phyloP scores from a whole-genome alignment of 2,888 invertebrate genomes.

The Zaprionus lineosus region DNA sequence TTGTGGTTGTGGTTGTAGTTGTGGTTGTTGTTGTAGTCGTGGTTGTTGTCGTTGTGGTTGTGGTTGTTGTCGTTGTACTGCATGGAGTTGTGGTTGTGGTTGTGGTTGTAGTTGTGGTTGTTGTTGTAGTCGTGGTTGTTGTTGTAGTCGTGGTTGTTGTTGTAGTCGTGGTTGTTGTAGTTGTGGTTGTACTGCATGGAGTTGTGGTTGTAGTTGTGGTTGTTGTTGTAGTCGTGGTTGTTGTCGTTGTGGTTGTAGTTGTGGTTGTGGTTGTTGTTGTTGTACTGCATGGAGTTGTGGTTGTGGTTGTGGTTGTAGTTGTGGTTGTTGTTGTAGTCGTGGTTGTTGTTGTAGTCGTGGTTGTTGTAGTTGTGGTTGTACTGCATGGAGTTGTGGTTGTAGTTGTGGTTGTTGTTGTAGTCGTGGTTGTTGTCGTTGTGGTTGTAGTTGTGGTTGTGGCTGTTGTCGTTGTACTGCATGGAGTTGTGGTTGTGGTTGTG shows the following conservation, averaged over 20 bases:
- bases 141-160: constrained; percentile 14
- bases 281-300: no score
- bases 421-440: not conserved
- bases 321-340: constrained; percentile 12
- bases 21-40: constrained; percentile 7
- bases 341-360: constrained; percentile 13
- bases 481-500: not conserved
- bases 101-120: constrained; percentile 8
- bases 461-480: not conserved
- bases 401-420: not conserved
- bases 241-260: not conserved
- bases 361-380: constrained; percentile 4
- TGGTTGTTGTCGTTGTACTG: constrained; percentile 14
- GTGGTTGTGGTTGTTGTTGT: not conserved
- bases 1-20: constrained; percentile 1
- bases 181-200: not conserved
- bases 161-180: constrained; percentile 14
- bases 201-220: constrained; percentile 11
- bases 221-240: constrained; percentile 13
- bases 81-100: constrained; percentile 4
- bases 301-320: constrained; percentile 8
- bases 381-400: constrained; percentile 14
- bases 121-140: constrained; percentile 5
- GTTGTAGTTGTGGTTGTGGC: not conserved
- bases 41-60: constrained; percentile 8